Evolutionary conservation across 1,140 invertebrate genomes (phyloP).

Genomic region (Chionoecetes opilio): DNA sequence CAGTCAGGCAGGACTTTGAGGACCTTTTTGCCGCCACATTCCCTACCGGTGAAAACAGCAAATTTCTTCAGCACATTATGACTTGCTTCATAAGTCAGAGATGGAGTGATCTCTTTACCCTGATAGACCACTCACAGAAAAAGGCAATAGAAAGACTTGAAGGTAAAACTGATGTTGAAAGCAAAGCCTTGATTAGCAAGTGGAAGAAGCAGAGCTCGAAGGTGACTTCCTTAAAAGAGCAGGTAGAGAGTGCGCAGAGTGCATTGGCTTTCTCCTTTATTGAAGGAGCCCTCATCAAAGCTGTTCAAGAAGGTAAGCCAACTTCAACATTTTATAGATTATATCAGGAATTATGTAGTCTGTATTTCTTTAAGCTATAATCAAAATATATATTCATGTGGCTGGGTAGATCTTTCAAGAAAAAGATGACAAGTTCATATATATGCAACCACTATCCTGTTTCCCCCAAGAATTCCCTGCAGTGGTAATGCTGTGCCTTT

Average conservation of each 20-base stretch:
- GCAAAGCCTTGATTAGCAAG: constrained; percentile 80
- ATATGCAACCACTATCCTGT: too few relatives aligned
- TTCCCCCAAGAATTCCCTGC: too few relatives aligned
- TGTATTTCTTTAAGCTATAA: too few relatives aligned
- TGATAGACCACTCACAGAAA: constrained; percentile 91
- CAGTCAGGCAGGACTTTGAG: constrained; percentile 94
- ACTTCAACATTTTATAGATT: neutral
- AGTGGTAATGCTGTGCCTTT: too few relatives aligned
- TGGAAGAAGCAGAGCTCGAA: constrained; percentile 89
- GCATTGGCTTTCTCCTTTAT: constrained; percentile 95
- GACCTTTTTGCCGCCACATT: constrained; percentile 92
- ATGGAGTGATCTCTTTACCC: constrained; percentile 86
- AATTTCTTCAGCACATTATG: constrained; percentile 92
- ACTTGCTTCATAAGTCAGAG: constrained; percentile 82
- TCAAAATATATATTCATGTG: too few relatives aligned
- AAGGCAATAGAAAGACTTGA: constrained; percentile 86
- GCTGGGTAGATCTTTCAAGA: too few relatives aligned
- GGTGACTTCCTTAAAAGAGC: constrained; percentile 87
- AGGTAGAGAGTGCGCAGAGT: constrained; percentile 88
- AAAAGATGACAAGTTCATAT: too few relatives aligned
- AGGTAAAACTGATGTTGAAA: constrained; percentile 67
- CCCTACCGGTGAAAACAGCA: constrained; percentile 91
- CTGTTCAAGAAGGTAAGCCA: constrained; percentile 90
- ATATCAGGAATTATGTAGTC: too few relatives aligned
- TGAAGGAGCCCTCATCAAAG: constrained; percentile 96